Evolutionary conservation across 2,888 invertebrate species (phyloP), one percentile per base, ranked within the genome.

Genomic region (Pecten maximus): DNA sequence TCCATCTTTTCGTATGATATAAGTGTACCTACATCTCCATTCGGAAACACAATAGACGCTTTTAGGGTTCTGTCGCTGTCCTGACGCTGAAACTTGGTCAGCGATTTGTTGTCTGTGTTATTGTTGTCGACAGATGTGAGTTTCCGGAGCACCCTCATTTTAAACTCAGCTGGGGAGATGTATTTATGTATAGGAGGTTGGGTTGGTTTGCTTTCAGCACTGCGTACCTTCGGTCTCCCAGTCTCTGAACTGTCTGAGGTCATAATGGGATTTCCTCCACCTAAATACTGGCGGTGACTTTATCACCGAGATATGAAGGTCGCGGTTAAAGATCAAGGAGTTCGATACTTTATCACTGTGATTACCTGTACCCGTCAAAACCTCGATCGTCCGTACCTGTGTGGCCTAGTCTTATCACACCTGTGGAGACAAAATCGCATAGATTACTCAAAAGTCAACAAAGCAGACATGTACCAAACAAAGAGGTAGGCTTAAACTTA

Each of bases 1-100:
- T 89, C 87, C 39, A 90, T 87, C 40, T 93, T 92, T 74, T 94
- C 94, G n/a, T 93, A 91, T n/a, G 94, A 93, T 50, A 93, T 93
- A 88, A 94, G 48, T 40, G 94, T 94, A 2, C 94, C 94, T 19
- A 94, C 92, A 40, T 94, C 94, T 15, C 94, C 94, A 89, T 94
- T 94, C 74, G 93, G 92, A 91, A 93, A 93, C 50, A 93, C 90
- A 89, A 94, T 94, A 60, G 93, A 93, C 28, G 94, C 94, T 89
- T 94, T 93, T 44, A 93, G 87, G 44, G 93, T 92, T 40, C 92
- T 90, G 44, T 94, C 94, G 87, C 93, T 93, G 15, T 93, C 93
- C 12, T 92, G 91, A 88, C 93, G 93, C 90, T 94, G 93, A 19
- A 94, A 90, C 40, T 92, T 93, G 48, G 93, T 92, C 6, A 93